Base-by-base conservation (phyloP, 2,888 invertebrate genomes). In the Cheilosia pagana region DNA sequence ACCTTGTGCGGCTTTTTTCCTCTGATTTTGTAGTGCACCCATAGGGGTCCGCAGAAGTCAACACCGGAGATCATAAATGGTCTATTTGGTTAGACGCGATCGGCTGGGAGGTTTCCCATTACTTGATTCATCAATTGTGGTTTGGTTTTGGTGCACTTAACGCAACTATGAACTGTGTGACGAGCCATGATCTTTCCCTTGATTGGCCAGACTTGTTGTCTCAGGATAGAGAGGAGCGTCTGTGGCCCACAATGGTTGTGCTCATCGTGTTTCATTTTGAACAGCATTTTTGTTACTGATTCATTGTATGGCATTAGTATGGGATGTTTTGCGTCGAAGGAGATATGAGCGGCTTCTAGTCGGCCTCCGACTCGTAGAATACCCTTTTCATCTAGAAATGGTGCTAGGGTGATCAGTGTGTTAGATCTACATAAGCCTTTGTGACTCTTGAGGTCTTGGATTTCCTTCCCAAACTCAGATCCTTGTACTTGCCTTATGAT, bases 351-450 rank as follows among this genome's bases (percentile, higher is more conserved):
- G 16, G 31, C 35, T 35, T 31, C 19, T 35, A 57, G 35, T 19
- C 57, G 39, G n/a, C 53, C 31, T 57, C 35, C 35, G 12, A 57
- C 57, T 35, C 39, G 35, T 16, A 57, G 35, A 10, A 59, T 25
- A 7, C 41, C 59, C 0, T 25, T 23, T 41, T 14, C 41, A 10
- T 59, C 43, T n/a, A 59, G 14, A 25, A 59, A 23, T 43, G 43
- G 60, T 43, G 50, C 10, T 3, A 65, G n/a, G 31, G 31, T 28
- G 3, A 6, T 31, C 14, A 59, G 14, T 41, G 23, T 1, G 23
- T 23, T 21, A 1, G 41, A 21, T 39, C 7, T 59, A 2, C 14
- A 41, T 41, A 59, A 7, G 6, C 21, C 6, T n/a, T 41, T 41
- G 23, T 59, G 41, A 23, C 23, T 6, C 21, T 5, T 41, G 14